Evolutionary conservation across 35 echinoderm and acorn worm species (phyloP).

Genomic region (Ophioderma brevispina): DNA sequence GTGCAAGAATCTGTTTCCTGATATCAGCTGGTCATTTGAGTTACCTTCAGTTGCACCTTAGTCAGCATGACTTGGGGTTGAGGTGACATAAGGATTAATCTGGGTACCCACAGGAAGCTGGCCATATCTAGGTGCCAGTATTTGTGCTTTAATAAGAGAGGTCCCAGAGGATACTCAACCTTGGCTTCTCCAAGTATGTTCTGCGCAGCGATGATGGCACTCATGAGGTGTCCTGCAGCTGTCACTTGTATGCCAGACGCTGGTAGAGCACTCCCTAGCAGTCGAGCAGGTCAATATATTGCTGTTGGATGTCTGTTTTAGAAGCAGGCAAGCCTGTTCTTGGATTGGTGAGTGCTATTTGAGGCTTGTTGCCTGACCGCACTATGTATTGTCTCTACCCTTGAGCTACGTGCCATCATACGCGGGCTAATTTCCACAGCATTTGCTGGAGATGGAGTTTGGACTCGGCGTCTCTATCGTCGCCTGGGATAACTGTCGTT

Average conservation of each 20-base stretch:
- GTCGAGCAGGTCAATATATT: neutral
- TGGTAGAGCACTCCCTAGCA: neutral
- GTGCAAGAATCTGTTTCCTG: neutral
- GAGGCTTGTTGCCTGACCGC: neutral
- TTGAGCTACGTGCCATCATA: conserved; percentile 28
- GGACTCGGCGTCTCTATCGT: conserved; percentile 43
- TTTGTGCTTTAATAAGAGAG: conserved; percentile 49
- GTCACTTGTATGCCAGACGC: neutral
- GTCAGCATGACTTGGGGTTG: neutral
- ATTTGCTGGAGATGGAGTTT: conserved; percentile 31
- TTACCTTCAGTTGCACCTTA: neutral
- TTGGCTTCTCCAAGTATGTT: neutral
- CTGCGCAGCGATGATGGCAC: neutral
- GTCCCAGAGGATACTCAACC: neutral
- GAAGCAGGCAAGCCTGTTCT: neutral
- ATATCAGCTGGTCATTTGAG: neutral
- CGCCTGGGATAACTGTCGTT: conserved; percentile 59
- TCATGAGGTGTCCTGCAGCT: neutral
- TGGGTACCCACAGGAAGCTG: neutral
- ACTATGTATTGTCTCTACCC: conserved; percentile 4
- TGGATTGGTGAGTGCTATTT: neutral
- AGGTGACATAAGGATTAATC: neutral
- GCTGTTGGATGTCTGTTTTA: neutral
- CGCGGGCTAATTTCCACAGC: conserved; percentile 1
- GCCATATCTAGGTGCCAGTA: conserved; percentile 24